Evolutionary conservation across 2,888 invertebrate genomes (phyloP).

Genomic region (Drosophila mercatorum): DNA sequence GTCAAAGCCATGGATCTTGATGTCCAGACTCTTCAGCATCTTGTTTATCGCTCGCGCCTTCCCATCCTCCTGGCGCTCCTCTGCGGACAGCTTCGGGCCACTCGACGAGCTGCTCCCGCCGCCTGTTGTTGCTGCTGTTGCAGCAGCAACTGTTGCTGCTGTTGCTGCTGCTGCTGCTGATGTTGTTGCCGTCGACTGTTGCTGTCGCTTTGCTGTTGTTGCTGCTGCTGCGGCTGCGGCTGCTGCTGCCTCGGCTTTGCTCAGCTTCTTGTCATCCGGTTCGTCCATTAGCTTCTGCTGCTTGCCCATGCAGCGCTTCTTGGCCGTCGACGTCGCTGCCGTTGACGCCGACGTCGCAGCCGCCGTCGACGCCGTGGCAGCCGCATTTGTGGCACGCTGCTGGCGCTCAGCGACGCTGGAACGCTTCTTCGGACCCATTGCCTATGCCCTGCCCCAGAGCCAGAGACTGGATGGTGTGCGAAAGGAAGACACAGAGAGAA

Average conservation of each 20-base stretch:
- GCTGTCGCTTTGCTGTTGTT: slow-evolving; percentile 14
- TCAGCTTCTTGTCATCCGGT: slow-evolving; percentile 49
- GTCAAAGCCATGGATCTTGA: slow-evolving; percentile 84
- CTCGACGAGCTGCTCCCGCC: slow-evolving; percentile 7
- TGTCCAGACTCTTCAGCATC: slow-evolving; percentile 84
- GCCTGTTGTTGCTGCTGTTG: slow-evolving; percentile 10
- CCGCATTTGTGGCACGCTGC: slow-evolving; percentile 69
- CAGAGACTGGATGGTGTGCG: slow-evolving; percentile 25
- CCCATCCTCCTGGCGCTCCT: slow-evolving; percentile 79
- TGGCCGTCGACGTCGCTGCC: slow-evolving; percentile 51
- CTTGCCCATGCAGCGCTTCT: slow-evolving; percentile 73
- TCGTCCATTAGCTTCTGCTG: slow-evolving; percentile 60
- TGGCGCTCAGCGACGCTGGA: slow-evolving; percentile 81
- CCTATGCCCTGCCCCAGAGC: slow-evolving; percentile 37
- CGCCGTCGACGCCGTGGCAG: slow-evolving; percentile 22
- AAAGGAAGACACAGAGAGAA: background rate
- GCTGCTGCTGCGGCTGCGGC: slow-evolving; percentile 17
- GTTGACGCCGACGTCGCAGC: slow-evolving; percentile 35
- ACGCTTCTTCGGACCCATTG: slow-evolving; percentile 84
- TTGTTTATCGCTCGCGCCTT: slow-evolving; percentile 84
- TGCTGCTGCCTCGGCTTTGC: slow-evolving; percentile 43
- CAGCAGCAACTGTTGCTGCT: slow-evolving; percentile 3
- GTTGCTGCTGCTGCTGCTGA: slow-evolving; percentile 7
- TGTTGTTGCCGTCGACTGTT: slow-evolving; percentile 1
- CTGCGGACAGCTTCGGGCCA: slow-evolving; percentile 51